These are phyloP conservation scores for Trogon surrucura DNA, from an alignment of 2,113 vertebrate species.

Conservation along the genomic window DNA sequence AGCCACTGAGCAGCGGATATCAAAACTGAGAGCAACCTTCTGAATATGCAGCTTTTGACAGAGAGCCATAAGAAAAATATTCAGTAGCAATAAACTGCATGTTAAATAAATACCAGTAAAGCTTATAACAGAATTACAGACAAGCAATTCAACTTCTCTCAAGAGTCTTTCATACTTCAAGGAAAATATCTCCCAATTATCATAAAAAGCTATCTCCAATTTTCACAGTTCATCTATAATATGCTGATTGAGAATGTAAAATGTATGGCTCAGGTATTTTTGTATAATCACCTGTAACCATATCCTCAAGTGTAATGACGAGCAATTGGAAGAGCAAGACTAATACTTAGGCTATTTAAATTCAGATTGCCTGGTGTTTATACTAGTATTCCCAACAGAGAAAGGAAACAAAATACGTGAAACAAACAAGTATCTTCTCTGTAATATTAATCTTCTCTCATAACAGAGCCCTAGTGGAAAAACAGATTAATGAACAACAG, in stretches of 20 bases:
- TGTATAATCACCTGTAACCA: constrained; percentile 70
- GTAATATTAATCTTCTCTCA: constrained; percentile 61
- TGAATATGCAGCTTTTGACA: constrained; percentile 1
- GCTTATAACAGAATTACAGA: constrained; percentile 77
- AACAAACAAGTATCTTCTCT: constrained; percentile 69
- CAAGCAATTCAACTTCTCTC: constrained; percentile 72
- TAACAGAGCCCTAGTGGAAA: constrained; percentile 47
- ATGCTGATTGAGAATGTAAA: constrained; percentile 74
- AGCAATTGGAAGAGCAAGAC: constrained; percentile 67
- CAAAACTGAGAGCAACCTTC: constrained; percentile 10
- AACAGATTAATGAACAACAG: constrained; percentile 52
- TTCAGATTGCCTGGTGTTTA: constrained; percentile 73
- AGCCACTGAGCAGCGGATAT: background rate
- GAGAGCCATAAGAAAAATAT: constrained; percentile 45
- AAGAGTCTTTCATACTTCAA: constrained; percentile 73
- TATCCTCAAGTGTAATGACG: constrained; percentile 68
- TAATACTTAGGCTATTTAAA: constrained; percentile 73
- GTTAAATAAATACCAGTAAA: constrained; percentile 76
- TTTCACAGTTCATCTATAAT: constrained; percentile 79
- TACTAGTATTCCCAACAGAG: constrained; percentile 57
- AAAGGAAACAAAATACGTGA: constrained; percentile 69
- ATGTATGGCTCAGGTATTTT: constrained; percentile 70
- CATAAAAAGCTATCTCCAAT: constrained; percentile 75
- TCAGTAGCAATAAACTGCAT: constrained; percentile 59
- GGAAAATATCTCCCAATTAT: constrained; percentile 79